phyloP scores from a whole-genome alignment of 1,140 invertebrate species.

The Diachasmimorpha longicaudata region DNA sequence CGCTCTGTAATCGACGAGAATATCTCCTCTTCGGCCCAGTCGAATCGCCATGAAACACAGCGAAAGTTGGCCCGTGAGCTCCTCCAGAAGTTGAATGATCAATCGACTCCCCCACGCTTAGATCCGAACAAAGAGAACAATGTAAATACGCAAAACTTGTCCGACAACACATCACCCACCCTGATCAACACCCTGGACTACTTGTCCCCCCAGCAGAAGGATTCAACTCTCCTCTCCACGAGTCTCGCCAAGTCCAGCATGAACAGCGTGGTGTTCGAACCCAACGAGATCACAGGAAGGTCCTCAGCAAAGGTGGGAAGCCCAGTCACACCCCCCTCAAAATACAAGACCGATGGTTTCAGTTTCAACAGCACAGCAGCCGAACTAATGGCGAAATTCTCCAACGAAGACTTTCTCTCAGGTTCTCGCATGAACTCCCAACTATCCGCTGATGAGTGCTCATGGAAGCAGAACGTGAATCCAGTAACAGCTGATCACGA shows the following conservation, averaged over 20 bases:
- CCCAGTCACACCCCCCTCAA: slow-evolving; percentile 21
- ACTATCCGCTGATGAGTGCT: slow-evolving; percentile 46
- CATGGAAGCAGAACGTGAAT: slow-evolving; percentile 37
- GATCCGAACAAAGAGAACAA: slow-evolving; percentile 37
- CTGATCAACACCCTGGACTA: slow-evolving; percentile 20
- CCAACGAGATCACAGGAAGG: slow-evolving; percentile 50
- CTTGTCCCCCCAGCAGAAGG: background rate
- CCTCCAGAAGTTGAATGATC: slow-evolving; percentile 40
- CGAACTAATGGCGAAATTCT: slow-evolving; percentile 46
- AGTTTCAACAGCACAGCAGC: slow-evolving; percentile 40
- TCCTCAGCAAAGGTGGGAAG: slow-evolving; percentile 46
- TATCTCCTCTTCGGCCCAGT: background rate
- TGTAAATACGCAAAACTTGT: slow-evolving; percentile 29
- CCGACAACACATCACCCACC: slow-evolving; percentile 24
- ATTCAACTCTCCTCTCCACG: background rate
- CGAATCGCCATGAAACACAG: slow-evolving; percentile 32
- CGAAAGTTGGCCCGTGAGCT: slow-evolving; percentile 45
- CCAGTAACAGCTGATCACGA: slow-evolving; percentile 21
- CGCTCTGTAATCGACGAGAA: slow-evolving; percentile 30
- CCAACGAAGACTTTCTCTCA: slow-evolving; percentile 49
- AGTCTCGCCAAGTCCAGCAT: slow-evolving; percentile 16
- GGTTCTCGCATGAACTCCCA: slow-evolving; percentile 42
- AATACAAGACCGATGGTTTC: slow-evolving; percentile 27
- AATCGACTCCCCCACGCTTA: background rate
- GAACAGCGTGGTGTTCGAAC: slow-evolving; percentile 43